Conservation (phyloP, 2,113 vertebrate species). For the Rhipidura dahli region DNA sequence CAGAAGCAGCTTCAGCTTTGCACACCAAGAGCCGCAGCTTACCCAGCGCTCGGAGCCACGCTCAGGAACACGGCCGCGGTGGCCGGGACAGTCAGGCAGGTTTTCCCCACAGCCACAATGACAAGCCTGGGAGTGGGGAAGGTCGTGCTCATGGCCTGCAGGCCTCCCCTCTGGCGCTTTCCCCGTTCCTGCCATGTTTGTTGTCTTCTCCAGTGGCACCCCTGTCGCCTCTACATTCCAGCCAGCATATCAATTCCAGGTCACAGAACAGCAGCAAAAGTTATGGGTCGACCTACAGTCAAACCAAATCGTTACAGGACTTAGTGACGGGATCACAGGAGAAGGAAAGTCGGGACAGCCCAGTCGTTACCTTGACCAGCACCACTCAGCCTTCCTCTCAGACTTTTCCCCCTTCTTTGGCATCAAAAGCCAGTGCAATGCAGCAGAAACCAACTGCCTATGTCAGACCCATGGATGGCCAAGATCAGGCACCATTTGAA, state of each 20-base stretch:
- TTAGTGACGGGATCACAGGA: constrained; percentile 32
- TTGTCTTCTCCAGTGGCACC: constrained; percentile 75
- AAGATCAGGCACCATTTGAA: constrained; percentile 84
- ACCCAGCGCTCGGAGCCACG: constrained; percentile 14
- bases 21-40: constrained; percentile 40
- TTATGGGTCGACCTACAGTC: constrained; percentile 33
- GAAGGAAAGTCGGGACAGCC: constrained; percentile 62
- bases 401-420: constrained; percentile 79
- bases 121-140: constrained; percentile 51
- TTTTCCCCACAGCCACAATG: constrained; percentile 44
- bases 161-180: constrained; percentile 47
- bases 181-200: constrained; percentile 67
- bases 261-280: constrained; percentile 54
- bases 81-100: constrained; percentile 14
- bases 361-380: constrained; percentile 57
- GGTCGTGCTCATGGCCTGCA: neutral
- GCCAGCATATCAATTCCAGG: constrained; percentile 70
- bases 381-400: constrained; percentile 76
- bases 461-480: constrained; percentile 94
- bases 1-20: constrained; percentile 37
- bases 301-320: constrained; percentile 51
- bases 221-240: constrained; percentile 82
- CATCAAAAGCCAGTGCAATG: constrained; percentile 83
- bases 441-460: constrained; percentile 93
- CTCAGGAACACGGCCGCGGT: neutral